phyloP scores from a whole-genome alignment of 35 echinoderm and acorn worm species.

The Eucidaris tribuloides region DNA sequence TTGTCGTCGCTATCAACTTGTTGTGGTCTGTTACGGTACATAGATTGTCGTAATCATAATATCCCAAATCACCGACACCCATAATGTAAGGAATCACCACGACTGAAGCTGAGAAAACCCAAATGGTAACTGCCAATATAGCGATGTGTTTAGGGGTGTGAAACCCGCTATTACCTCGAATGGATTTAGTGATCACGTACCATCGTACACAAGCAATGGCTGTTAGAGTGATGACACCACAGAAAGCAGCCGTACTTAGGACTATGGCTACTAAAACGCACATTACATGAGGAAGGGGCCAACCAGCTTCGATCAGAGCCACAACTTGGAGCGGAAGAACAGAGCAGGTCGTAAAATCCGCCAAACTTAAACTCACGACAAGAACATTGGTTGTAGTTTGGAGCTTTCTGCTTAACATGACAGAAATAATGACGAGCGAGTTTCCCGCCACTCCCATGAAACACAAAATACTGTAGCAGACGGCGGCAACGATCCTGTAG shows the following conservation, averaged over 20 bases:
- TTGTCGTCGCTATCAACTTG: too few species aligned
- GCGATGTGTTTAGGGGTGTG: neutral
- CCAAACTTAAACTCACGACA: conserved; percentile 29
- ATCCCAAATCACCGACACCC: neutral
- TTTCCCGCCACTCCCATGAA: too few species aligned
- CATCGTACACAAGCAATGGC: conserved; percentile 38
- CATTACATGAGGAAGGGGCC: neutral
- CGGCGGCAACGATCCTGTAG: too few species aligned
- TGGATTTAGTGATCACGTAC: conserved; percentile 31
- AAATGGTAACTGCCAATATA: neutral
- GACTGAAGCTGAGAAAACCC: neutral
- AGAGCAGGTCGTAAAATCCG: conserved; percentile 28
- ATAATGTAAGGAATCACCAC: neutral
- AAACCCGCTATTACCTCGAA: neutral
- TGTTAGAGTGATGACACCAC: conserved; percentile 27
- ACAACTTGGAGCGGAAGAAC: conserved; percentile 1
- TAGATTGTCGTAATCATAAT: neutral
- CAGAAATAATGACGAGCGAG: conserved; percentile 8
- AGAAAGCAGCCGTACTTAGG: neutral
- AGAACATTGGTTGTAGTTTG: conserved; percentile 55
- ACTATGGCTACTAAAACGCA: neutral
- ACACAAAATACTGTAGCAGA: too few species aligned
- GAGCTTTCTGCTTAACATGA: conserved; percentile 34
- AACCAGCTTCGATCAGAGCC: neutral
- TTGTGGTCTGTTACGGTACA: neutral